Percentiles rank a stretch among this genome's conserved stretches.
phyloP scores from a whole-genome alignment of 2,797 vertebrate genomes.

The Meda fulgida region DNA sequence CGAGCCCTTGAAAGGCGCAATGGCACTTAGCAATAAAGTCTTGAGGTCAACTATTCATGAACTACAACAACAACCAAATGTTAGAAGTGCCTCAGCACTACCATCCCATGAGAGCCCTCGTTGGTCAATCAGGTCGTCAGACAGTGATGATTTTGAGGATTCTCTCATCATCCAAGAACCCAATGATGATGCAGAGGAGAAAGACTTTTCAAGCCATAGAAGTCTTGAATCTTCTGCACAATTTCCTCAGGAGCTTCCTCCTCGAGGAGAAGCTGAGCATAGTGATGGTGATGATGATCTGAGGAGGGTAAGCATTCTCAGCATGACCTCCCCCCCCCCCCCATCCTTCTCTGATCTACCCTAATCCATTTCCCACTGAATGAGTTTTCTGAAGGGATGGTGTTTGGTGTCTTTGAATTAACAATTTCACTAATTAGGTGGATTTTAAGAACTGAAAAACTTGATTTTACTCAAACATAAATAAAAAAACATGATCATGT shows the following conservation, averaged over 20 bases:
- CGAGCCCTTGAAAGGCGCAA: slow-evolving; percentile 7
- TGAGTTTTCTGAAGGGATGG: slow-evolving; percentile 24
- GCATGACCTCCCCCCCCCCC: slow-evolving; percentile 62
- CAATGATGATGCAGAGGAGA: slow-evolving; percentile 49
- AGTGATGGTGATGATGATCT: slow-evolving; percentile 77
- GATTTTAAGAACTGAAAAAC: not conserved
- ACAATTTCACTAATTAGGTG: slow-evolving; percentile 14
- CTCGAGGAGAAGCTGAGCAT: slow-evolving; percentile 62
- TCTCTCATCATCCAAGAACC: slow-evolving; percentile 78
- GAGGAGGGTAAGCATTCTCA: slow-evolving; percentile 82
- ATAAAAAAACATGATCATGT: not conserved
- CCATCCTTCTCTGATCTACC: slow-evolving; percentile 35
- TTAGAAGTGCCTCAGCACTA: not conserved
- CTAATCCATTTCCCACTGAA: slow-evolving; percentile 23
- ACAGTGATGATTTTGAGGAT: slow-evolving; percentile 75
- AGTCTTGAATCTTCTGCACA: slow-evolving; percentile 73
- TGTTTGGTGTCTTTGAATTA: slow-evolving; percentile 21
- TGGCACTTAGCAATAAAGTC: slow-evolving; percentile 8
- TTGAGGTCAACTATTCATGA: not conserved
- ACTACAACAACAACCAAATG: slow-evolving; percentile 25
- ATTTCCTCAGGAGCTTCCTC: slow-evolving; percentile 71
- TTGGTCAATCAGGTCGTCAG: slow-evolving; percentile 66
- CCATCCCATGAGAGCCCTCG: not conserved
- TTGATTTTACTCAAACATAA: not conserved
- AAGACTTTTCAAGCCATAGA: slow-evolving; percentile 54